Conservation (phyloP, 2,797 vertebrate genomes). For the Limosa lapponica region DNA sequence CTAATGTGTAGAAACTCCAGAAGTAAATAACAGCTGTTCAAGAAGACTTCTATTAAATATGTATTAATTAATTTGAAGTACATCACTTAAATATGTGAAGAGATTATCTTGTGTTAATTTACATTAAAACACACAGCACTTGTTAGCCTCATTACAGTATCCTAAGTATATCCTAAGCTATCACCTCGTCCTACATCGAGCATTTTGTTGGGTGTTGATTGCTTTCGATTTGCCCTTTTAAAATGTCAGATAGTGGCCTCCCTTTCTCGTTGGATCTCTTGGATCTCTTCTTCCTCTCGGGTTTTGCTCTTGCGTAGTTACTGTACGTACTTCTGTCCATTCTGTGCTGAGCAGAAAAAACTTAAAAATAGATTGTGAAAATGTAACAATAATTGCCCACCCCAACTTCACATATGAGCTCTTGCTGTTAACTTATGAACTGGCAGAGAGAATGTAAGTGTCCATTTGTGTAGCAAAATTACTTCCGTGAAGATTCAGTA, state of each 20-base stretch:
- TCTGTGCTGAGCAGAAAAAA: neutral
- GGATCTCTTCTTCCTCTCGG: slow-evolving; percentile 19
- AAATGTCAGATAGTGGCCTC: slow-evolving; percentile 68
- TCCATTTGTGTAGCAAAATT: neutral
- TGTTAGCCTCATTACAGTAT: slow-evolving; percentile 65
- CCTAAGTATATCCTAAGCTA: slow-evolving; percentile 54
- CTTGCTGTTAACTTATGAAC: neutral
- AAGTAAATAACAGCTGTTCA: slow-evolving; percentile 78
- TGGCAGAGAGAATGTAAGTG: neutral
- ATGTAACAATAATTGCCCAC: neutral
- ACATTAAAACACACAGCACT: slow-evolving; percentile 71
- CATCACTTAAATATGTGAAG: slow-evolving; percentile 74
- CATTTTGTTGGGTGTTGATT: slow-evolving; percentile 67
- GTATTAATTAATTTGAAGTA: slow-evolving; percentile 78
- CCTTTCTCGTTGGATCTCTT: slow-evolving; percentile 36
- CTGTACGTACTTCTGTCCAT: neutral
- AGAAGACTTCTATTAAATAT: slow-evolving; percentile 74
- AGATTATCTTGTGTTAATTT: slow-evolving; percentile 75
- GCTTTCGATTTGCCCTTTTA: slow-evolving; percentile 73
- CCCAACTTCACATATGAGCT: neutral
- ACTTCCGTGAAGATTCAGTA: neutral
- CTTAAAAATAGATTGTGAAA: neutral
- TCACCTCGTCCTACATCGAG: slow-evolving; percentile 48
- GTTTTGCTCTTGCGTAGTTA: slow-evolving; percentile 4
- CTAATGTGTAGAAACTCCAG: slow-evolving; percentile 73